Base-by-base conservation (phyloP, 2,113 vertebrate genomes). In the Takifugu bimaculatus region DNA sequence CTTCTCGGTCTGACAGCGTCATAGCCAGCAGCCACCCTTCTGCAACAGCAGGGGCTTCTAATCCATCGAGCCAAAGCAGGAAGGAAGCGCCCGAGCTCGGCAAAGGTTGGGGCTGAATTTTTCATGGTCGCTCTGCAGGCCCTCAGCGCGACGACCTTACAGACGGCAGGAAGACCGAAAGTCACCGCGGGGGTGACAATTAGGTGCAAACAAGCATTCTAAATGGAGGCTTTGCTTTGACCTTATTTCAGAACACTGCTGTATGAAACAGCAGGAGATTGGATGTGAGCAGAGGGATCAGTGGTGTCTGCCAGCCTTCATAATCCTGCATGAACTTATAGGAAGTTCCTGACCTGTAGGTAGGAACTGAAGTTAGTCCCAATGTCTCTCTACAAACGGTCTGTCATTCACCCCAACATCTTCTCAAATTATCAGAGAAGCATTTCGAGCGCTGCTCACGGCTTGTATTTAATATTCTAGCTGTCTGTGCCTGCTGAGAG, bases 71-170 rank as follows among this genome's bases (percentile, higher is more conserved):
- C 72, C 60, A 60, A 50, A 71, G 73, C 7, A 15, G 58, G 65
- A 69, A 67, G 71, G 70, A 57, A 59, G 66, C 5, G 10, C 68
- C 29, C 61, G 64, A 57, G 68, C 26, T 62, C 74, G 65, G 62
- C 53, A 88, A 91, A 91, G 88, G 88, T 89, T 83, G 70, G 43
- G 56, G 54, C 65, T 91, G 79, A 85, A 92, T 92, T 82, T 91
- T 92, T 92, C 35, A 92, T 90, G 85, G 66, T 50, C 50, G 66
- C 79, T 77, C 82, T 65, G 75, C 77, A 59, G 80, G 73, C 50
- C 62, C 42, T 49, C 54, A 49, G 60, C 65, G 55, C 26, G 2
- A 39, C 35, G 63, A 72, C 71, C 72, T 20, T 60, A 7, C 70
- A 49, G 67, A 63, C 72, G 13, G 28, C 59, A 48, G 39, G 50